Conservation (phyloP, 2,797 vertebrate genomes). For the Tarsius wallacei region DNA sequence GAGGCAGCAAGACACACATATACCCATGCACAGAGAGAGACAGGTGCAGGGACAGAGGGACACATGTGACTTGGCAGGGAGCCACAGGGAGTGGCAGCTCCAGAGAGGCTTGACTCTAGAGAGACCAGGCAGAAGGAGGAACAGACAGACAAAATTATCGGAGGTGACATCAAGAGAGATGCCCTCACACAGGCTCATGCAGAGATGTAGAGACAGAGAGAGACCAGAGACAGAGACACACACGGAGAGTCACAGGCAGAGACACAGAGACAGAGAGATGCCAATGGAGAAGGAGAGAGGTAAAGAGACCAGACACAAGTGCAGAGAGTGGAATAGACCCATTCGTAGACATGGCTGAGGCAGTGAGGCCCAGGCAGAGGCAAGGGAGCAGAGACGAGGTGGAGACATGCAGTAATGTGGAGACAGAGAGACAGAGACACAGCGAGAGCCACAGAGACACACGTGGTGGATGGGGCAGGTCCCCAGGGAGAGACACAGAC, state of each 20-base stretch:
- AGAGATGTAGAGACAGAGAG: not conserved
- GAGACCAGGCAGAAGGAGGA: not conserved
- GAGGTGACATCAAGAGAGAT: not conserved
- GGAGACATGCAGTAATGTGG: fast-evolving
- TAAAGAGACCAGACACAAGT: not conserved
- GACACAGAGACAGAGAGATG: not conserved
- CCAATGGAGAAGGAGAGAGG: not conserved
- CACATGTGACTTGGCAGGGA: not conserved
- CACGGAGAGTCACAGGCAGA: not conserved
- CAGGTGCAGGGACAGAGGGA: not conserved
- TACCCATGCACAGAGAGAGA: too few relatives aligned
- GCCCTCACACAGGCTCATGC: not conserved
- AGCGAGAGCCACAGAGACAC: too few relatives aligned
- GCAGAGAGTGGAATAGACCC: not conserved
- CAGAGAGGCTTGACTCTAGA: not conserved
- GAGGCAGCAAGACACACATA: not conserved
- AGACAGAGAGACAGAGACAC: not conserved
- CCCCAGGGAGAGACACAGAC: too few relatives aligned
- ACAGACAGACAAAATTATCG: not conserved
- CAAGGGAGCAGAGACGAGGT: not conserved
- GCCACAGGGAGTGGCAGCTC: not conserved
- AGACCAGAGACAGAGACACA: not conserved
- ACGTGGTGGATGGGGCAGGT: too few relatives aligned
- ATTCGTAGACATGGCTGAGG: not conserved
- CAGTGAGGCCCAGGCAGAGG: not conserved